Evolutionary conservation across 2,888 invertebrate genomes (phyloP), one percentile per base, ranked within the genome.

Genomic region (Philonicus albiceps): DNA sequence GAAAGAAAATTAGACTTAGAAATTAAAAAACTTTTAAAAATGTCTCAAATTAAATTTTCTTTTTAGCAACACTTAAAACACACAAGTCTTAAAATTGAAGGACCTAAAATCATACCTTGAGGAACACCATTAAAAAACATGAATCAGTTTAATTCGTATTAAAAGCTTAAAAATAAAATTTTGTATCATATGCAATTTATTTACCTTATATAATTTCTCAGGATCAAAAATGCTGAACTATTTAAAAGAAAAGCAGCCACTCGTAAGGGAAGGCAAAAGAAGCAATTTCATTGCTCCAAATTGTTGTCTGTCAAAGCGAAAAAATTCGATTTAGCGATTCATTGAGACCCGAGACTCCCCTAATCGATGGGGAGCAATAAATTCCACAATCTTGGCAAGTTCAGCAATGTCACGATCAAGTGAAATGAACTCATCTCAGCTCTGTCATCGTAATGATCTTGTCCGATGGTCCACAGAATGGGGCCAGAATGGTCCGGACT

Each of bases 381-480:
- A 85, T 85, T 75, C 74, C 75, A 75, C 75, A 85, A 85, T 85
- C 85, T 75, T 85, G 74, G 74, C 75, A 74, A 75, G 85, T 75
- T 75, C 74, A 85, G 72, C 27, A 75, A 53, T 43, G 53, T 85
- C 75, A 75, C 53, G 75, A 85, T 75, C 74, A 75, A 85, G 85
- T 85, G 85, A 85, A 85, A 85, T 85, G 85, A 85, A 85, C 85
- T 85, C 85, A 85, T 85, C 85, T 43, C 22, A 84, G 84, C 49
- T 4, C 84, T 84, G 84, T 84, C 84, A 84, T 84, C 84, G 73
- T 40, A 84, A 84, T 73, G 73, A 84, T 73, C 84, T 74, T 74
- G 74, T 27, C 73, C 73, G n/a, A 30, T 27, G 11, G 16, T 73
- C 73, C 31, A 2, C 27, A 16, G 40, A 49, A 27, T 80, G 22